Conservation (phyloP, 2,113 vertebrate genomes). For the Pygathrix nemaeus region DNA sequence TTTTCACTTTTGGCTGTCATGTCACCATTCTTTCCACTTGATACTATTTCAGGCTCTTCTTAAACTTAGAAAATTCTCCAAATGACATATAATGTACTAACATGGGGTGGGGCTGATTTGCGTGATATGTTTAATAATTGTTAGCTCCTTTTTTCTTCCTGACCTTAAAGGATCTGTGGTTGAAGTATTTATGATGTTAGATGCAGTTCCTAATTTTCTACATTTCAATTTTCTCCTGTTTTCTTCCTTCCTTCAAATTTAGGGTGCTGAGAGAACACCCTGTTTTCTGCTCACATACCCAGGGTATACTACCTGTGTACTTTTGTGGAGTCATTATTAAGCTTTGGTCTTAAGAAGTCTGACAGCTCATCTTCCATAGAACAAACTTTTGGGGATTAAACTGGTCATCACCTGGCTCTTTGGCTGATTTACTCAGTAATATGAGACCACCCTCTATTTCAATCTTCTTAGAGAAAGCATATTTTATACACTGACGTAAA, state of each 20-base stretch:
- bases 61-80: slow-evolving; percentile 11
- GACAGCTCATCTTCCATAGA: background rate
- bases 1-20: background rate
- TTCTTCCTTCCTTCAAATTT: background rate
- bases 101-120: background rate
- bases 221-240: background rate
- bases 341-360: background rate
- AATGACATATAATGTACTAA: background rate
- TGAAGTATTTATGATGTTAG: background rate
- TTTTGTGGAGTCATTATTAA: background rate
- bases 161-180: background rate
- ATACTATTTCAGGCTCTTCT: background rate
- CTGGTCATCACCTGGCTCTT: background rate
- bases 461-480: slow-evolving; percentile 20
- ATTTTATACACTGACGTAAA: background rate
- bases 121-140: background rate
- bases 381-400: background rate
- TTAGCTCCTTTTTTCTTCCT: background rate
- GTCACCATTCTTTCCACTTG: background rate
- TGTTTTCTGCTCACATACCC: too few species aligned
- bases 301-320: background rate
- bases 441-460: background rate
- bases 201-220: background rate
- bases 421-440: background rate
- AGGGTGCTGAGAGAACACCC: background rate